Evolutionary conservation across 2,888 invertebrate species (phyloP).

Genomic region (Nemotelus nigrinus): DNA sequence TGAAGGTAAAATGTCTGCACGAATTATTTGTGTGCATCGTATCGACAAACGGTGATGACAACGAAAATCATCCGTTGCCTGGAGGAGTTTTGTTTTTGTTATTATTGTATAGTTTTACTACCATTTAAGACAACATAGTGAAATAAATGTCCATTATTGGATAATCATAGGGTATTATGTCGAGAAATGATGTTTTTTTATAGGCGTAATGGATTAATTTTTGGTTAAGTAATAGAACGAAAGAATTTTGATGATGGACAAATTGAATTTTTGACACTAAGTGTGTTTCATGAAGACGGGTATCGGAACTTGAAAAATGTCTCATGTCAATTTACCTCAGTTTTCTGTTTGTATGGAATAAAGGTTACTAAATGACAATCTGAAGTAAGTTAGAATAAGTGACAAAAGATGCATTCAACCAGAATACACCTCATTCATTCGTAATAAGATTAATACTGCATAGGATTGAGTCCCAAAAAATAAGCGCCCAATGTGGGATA

Average conservation of each 20-base stretch:
- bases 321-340: no score
- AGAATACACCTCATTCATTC: no score
- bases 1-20: conserved; percentile 11
- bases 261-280: no score
- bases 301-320: no score
- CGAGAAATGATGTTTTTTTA: conserved; percentile 30
- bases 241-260: background rate
- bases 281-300: no score
- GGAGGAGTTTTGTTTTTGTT: conserved; percentile 13
- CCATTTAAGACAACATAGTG: conserved; percentile 5
- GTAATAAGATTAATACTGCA: no score
- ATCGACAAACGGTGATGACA: background rate
- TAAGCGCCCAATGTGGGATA: no score
- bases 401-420: no score
- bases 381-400: no score
- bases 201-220: conserved; percentile 5
- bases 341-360: no score
- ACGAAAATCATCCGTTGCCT: background rate
- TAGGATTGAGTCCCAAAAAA: no score
- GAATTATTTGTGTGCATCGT: background rate
- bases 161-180: conserved; percentile 38
- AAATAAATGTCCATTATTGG: conserved; percentile 42
- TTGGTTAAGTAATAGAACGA: background rate
- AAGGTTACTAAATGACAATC: no score
- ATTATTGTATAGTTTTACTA: background rate